Conservation (phyloP, 2,888 invertebrate genomes). For the Diploptera punctata region DNA sequence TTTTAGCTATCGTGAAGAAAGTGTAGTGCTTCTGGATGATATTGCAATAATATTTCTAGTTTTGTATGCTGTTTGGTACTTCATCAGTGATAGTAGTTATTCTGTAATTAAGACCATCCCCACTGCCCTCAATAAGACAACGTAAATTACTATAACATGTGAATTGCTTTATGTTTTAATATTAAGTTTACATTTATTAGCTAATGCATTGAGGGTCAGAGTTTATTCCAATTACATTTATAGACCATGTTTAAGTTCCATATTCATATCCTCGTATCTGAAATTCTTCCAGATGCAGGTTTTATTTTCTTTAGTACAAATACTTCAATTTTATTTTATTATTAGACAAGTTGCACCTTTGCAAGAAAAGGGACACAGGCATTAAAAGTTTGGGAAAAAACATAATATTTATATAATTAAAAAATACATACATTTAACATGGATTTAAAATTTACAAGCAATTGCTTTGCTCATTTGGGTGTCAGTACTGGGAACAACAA, state of each 20-base stretch:
- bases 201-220: conserved; percentile 9
- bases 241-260: neutral
- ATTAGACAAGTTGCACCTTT: too few species aligned
- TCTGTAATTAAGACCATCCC: neutral
- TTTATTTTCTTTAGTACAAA: too few species aligned
- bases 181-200: neutral
- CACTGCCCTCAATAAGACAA: neutral
- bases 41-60: neutral
- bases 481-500: too few species aligned
- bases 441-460: too few species aligned
- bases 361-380: too few species aligned
- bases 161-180: neutral
- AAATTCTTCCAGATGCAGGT: too few species aligned
- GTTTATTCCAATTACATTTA: neutral
- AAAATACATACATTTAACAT: too few species aligned
- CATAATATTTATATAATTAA: too few species aligned
- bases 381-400: too few species aligned
- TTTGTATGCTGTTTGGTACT: neutral
- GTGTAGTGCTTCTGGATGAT: neutral
- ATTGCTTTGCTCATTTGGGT: too few species aligned
- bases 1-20: neutral
- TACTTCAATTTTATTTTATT: too few species aligned
- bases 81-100: neutral
- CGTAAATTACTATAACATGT: neutral
- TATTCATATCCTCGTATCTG: too few species aligned